Conservation (phyloP, 1,140 invertebrate species). For the Hypsibius dujardini region DNA sequence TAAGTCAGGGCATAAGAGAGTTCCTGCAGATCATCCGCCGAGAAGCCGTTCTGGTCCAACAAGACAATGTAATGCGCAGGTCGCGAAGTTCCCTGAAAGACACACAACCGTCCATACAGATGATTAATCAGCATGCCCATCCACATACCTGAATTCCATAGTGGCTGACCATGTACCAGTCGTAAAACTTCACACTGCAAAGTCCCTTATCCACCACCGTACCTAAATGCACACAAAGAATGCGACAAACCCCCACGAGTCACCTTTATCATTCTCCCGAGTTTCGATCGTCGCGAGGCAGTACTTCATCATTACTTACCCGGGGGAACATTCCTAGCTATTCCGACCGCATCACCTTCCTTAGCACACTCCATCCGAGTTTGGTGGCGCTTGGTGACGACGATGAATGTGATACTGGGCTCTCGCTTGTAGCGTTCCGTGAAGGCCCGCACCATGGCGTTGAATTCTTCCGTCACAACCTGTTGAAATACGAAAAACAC, state of each 20-base stretch:
- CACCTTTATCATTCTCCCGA: neutral
- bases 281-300: too few relatives aligned
- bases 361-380: conserved; percentile 48
- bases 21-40: conserved; percentile 56
- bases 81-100: conserved; percentile 62
- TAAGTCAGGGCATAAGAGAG: conserved; percentile 72
- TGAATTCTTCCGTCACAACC: conserved; percentile 28
- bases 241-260: neutral
- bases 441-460: conserved; percentile 49
- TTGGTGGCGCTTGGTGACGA: conserved; percentile 80
- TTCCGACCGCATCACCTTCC: conserved; percentile 25
- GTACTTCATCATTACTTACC: too few relatives aligned
- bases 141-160: conserved; percentile 22
- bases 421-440: conserved; percentile 33
- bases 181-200: conserved; percentile 56
- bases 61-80: conserved; percentile 72
- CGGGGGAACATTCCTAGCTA: conserved; percentile 49
- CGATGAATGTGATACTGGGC: conserved; percentile 56
- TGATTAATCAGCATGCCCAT: neutral
- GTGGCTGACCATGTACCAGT: conserved; percentile 64
- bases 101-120: neutral
- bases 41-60: conserved; percentile 55
- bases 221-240: too few relatives aligned
- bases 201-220: conserved; percentile 64
- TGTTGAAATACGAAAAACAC: too few relatives aligned